Conservation (phyloP, 2,113 vertebrate genomes). For the Patagioenas fasciata region DNA sequence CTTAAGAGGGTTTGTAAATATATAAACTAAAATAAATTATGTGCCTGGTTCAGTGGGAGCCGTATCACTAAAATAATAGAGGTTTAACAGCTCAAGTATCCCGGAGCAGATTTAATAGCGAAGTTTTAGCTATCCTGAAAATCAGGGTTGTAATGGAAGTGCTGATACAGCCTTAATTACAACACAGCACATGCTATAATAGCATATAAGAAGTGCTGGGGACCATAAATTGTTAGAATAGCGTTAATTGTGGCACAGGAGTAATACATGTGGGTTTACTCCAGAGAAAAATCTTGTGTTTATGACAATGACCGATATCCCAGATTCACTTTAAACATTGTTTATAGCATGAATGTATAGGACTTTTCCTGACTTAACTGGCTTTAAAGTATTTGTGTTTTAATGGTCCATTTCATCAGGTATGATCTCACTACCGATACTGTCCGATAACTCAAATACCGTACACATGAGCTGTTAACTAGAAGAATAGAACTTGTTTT, state of each 20-base stretch:
- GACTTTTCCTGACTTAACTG: slow-evolving; percentile 44
- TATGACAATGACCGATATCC: not conserved
- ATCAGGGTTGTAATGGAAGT: not conserved
- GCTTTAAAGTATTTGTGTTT: slow-evolving; percentile 57
- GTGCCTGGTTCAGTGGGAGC: slow-evolving; percentile 47
- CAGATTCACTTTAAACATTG: slow-evolving; percentile 34
- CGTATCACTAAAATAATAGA: slow-evolving; percentile 1
- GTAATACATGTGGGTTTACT: not conserved
- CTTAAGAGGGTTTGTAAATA: slow-evolving; percentile 56
- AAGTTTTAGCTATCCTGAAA: slow-evolving; percentile 14
- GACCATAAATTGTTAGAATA: not conserved
- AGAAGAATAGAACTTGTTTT: slow-evolving; percentile 40
- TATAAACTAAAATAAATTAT: slow-evolving; percentile 14
- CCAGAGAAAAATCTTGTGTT: not conserved
- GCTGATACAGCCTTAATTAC: slow-evolving; percentile 59
- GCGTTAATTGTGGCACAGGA: not conserved
- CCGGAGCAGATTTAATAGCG: slow-evolving; percentile 27
- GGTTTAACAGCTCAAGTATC: not conserved
- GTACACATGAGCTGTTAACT: slow-evolving; percentile 12
- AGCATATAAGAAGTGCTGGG: slow-evolving; percentile 2
- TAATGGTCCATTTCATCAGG: slow-evolving; percentile 25
- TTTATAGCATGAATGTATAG: slow-evolving; percentile 60
- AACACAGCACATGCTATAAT: slow-evolving; percentile 4
- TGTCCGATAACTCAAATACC: slow-evolving; percentile 17
- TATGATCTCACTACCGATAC: slow-evolving; percentile 26